phyloP scores from a whole-genome alignment of 2,797 vertebrate species.

The Falco biarmicus region DNA sequence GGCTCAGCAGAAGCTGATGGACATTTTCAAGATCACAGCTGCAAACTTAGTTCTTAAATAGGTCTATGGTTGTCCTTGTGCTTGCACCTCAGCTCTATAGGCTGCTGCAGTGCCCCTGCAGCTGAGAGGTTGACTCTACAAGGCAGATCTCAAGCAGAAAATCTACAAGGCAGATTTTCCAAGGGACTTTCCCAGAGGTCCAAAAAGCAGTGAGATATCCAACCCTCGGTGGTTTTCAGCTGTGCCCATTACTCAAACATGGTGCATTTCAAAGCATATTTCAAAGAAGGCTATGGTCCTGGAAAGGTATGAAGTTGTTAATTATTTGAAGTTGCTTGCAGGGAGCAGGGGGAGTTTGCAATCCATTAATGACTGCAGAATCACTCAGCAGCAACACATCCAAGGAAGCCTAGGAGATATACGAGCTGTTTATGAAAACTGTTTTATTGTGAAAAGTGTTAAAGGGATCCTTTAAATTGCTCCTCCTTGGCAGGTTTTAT shows the following conservation, averaged over 20 bases:
- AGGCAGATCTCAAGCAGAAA: too few species aligned
- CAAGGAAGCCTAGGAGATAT: neutral
- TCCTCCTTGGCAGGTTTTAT: neutral
- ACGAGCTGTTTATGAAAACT: constrained; percentile 27
- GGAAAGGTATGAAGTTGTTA: neutral
- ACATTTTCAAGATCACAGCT: neutral
- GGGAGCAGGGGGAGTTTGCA: neutral
- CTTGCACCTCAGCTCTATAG: neutral
- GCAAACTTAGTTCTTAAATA: neutral
- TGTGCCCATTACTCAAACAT: rapidly evolving
- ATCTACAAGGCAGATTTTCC: neutral
- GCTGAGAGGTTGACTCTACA: neutral
- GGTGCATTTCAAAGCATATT: neutral
- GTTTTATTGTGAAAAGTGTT: constrained; percentile 14
- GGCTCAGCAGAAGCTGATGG: neutral
- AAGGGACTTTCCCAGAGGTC: neutral
- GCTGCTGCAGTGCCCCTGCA: neutral
- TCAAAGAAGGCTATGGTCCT: neutral
- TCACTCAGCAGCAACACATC: constrained; percentile 24
- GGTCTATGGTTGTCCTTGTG: neutral
- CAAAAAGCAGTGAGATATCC: neutral
- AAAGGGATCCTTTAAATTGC: constrained; percentile 8
- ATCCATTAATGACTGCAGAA: neutral
- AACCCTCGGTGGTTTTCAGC: neutral
- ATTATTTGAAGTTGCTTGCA: neutral